Evolutionary conservation across 2,797 vertebrate genomes (phyloP), one percentile per base, ranked within the genome.

Genomic region (Sparidentex hasta): DNA sequence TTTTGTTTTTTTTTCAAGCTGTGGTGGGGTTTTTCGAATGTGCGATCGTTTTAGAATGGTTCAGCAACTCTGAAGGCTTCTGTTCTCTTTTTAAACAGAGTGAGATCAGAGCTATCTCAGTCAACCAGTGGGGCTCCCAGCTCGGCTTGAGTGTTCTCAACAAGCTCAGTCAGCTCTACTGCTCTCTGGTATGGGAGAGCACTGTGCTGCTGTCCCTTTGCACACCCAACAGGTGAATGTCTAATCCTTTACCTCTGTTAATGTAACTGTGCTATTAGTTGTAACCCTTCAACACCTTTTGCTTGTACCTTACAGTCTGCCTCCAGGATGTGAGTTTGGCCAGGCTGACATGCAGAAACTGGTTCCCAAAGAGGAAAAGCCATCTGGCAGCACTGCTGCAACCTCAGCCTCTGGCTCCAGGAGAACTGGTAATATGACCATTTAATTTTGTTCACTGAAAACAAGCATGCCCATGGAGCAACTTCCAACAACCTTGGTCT

Each of bases 271-370:
- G 13, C 5, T 33, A 3, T 76, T 17, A 25, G 21, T 25, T 74
- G 5, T 71, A 54, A 38, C 47, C 20, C 17, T 62, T 18, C 55
- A 67, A 77, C 48, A 47, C 43, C 0, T 73, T n/a, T 61, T 20
- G 9, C 62, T 8, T 69, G 2, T 81, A 46, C 52, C 38, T 74
- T 86, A 72, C 88, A 98, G 97, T 86, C 94, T 99, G 81, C 97
- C 98, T 82, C 94, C 97, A 71, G 97, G 98, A 57, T 99, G 98
- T 82, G 98, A 98, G 90, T 98, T 99, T 90, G 98, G 97, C 51
- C 98, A 99, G 91, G 97, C 96, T 0, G 98, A 99, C 91, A 99
- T 99, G 98, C 97, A 98, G 92, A 99, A 99, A 90, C 91, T 98
- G 59, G 96, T 98, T 62, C 98, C 98, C 83, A 98, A 98, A 92